Base-by-base conservation (phyloP, 2,113 vertebrate genomes). In the Euleptes europaea region DNA sequence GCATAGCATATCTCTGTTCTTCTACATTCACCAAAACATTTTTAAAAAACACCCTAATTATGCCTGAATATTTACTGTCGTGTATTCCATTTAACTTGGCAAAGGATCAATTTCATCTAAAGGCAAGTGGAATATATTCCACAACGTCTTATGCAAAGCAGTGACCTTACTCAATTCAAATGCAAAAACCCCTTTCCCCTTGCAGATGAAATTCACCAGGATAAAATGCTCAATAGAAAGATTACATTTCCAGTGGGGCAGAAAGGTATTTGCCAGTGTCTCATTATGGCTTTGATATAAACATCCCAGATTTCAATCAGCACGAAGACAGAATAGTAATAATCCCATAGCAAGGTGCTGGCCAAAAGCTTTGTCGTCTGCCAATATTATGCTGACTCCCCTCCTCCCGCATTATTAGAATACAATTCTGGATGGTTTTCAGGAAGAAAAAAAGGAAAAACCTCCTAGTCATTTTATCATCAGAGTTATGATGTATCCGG, bases 171-270 rank as follows among this genome's bases (percentile, higher is more conserved):
- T 91, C 86, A 92, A 96, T 95, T 96, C 94, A 96, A 94, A 97
- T 96, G 94, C 92, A 95, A 95, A 97, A 94, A 88, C 92, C 78
- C 86, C 78, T 70, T 84, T 92, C 87, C 90, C 94, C 51, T 60
- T 88, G 85, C 91, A 95, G 95, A 95, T 90, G 84, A 94, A 94
- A 96, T 95, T 95, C 92, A 87, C 91, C 81, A 89, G 93, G 91
- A 95, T 86, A 94, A 94, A 95, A 92, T 84, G 92, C 92, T 95
- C 95, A 94, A 94, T 78, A 93, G 94, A 91, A 96, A 95, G 94
- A 95, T 96, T 95, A 92, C 94, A 94, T 95, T 96, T 96, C 93
- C 95, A 96, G 88, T 94, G 94, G 94, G 94, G 96, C 95, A 96
- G 95, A 97, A 97, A 95, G 90, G 91, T 93, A 96, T 96, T 95